Percentiles rank a stretch among this genome's conserved stretches.
Evolutionary conservation across 2,113 vertebrate species (phyloP).

Genomic region (Saiga tatarica): DNA sequence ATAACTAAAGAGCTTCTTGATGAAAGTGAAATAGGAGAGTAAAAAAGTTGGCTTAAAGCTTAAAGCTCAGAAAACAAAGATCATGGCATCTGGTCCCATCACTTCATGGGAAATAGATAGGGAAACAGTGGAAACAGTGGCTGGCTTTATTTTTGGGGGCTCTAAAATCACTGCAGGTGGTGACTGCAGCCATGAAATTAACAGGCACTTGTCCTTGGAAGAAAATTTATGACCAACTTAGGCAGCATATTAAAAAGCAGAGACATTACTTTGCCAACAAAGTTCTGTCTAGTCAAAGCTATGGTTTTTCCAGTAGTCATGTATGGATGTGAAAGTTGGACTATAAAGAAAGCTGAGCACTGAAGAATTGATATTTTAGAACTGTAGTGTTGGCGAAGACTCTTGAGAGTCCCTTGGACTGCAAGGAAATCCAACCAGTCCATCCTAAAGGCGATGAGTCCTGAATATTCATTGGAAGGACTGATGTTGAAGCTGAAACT

Average conservation of each 20-base stretch:
- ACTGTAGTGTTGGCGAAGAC: background rate
- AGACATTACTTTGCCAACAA: background rate
- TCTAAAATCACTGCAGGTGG: background rate
- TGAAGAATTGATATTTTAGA: accelerated
- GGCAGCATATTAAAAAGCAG: background rate
- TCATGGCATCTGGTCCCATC: background rate
- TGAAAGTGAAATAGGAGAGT: background rate
- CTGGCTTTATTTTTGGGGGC: background rate
- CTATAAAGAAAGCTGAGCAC: background rate
- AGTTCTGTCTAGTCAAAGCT: accelerated
- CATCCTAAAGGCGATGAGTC: background rate
- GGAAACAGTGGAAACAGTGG: background rate
- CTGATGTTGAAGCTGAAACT: background rate
- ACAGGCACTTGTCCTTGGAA: background rate
- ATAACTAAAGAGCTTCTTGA: background rate
- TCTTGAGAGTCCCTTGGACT: background rate
- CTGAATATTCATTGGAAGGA: background rate
- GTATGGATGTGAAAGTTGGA: background rate
- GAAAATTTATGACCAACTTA: background rate
- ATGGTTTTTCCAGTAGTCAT: background rate
- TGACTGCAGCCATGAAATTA: background rate
- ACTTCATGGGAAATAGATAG: background rate
- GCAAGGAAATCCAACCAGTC: background rate
- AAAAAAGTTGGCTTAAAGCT: background rate
- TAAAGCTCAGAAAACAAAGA: background rate